These are phyloP conservation scores for Schizaphis graminum DNA, from an alignment of 2,888 invertebrate species.

Conservation along the genomic window DNA sequence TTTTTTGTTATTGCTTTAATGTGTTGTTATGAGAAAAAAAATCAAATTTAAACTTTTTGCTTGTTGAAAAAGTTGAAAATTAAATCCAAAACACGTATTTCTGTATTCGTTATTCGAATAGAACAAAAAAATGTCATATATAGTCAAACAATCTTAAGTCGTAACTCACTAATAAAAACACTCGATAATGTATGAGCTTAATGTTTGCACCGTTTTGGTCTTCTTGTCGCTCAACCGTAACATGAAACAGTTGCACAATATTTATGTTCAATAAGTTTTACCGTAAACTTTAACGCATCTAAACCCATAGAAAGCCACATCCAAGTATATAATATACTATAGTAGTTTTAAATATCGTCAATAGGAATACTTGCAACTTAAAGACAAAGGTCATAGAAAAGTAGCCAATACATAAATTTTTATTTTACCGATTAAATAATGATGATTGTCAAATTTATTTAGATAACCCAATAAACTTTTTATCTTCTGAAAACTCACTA, in stretches of 20 bases:
- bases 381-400: neutral
- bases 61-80: neutral
- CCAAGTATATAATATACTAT: neutral
- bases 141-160: neutral
- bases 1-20: neutral
- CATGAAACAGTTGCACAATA: conserved; percentile 22
- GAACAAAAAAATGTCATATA: neutral
- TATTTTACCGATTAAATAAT: neutral
- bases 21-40: neutral
- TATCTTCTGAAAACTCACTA: neutral
- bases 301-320: neutral
- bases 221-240: conserved; percentile 55
- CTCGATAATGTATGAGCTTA: conserved; percentile 45
- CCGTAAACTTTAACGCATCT: conserved; percentile 42
- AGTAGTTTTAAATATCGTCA: neutral
- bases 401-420: neutral
- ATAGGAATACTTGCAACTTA: neutral
- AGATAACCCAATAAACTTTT: neutral
- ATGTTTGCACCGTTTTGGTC: conserved; percentile 24
- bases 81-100: conserved; percentile 8
- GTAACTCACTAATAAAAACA: conserved; percentile 49
- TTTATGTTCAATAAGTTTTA: conserved; percentile 58
- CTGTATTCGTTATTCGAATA: neutral
- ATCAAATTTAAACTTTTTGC: conserved; percentile 13
- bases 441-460: neutral